Evolutionary conservation across 1,140 invertebrate species (phyloP).

Genomic region (Trichonephila clavata): DNA sequence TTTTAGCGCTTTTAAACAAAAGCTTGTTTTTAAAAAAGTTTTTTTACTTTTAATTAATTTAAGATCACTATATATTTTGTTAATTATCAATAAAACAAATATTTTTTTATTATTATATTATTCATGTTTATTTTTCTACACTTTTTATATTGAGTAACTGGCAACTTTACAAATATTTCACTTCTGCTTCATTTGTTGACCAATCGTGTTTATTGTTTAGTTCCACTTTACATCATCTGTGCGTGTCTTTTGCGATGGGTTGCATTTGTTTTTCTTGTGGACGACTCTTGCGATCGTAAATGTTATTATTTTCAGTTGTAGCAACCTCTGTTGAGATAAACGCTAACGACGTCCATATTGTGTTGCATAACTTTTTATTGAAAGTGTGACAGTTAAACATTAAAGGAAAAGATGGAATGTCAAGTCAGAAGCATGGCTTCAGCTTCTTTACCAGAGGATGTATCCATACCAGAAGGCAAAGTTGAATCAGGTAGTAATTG

Average conservation of each 20-base stretch:
- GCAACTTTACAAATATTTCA: neutral
- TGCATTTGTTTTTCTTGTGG: neutral
- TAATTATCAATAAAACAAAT: no score
- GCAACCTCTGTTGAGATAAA: no score
- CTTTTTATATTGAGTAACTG: neutral
- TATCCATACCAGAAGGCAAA: conserved; percentile 68
- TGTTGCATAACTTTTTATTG: neutral
- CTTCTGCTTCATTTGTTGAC: conserved; percentile 22
- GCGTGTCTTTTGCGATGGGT: neutral
- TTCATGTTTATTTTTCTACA: no score
- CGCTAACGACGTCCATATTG: no score
- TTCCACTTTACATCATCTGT: conserved; percentile 10
- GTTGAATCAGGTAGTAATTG: conserved; percentile 58
- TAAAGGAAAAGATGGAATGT: conserved; percentile 59
- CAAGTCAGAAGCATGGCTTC: conserved; percentile 61
- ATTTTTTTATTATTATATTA: no score
- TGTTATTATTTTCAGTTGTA: no score
- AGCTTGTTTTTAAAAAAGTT: no score
- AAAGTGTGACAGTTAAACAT: neutral
- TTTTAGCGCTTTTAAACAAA: no score
- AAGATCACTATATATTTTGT: no score
- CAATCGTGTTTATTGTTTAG: conserved; percentile 71
- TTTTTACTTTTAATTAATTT: no score
- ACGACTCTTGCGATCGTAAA: neutral
- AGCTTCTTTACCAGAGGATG: conserved; percentile 50